Evolutionary conservation across 2,888 invertebrate species (phyloP).

Genomic region (Ceratothoa steindachneri): DNA sequence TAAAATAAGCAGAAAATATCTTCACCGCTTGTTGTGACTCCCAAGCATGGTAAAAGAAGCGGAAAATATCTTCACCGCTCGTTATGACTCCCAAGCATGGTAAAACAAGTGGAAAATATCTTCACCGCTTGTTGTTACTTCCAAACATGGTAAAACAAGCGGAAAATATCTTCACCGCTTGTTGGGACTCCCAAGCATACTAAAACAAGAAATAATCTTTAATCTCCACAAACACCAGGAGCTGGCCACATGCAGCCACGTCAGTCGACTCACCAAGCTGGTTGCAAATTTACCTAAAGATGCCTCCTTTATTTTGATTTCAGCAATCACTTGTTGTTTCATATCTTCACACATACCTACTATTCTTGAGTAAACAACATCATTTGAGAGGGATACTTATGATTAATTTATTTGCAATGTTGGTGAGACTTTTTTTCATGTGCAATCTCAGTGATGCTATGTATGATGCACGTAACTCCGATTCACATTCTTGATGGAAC

Average conservation of each 20-base stretch:
- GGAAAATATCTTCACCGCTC: too few species aligned
- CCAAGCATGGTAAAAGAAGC: too few species aligned
- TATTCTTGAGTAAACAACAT: not conserved
- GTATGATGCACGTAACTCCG: not conserved
- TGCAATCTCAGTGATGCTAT: not conserved
- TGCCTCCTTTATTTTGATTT: not conserved
- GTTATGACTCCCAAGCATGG: too few species aligned
- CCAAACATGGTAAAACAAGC: too few species aligned
- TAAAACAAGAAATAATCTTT: too few species aligned
- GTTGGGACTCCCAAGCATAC: too few species aligned
- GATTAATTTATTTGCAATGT: not conserved
- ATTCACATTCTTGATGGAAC: not conserved
- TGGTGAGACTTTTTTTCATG: not conserved
- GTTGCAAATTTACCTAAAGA: too few species aligned
- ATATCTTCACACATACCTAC: not conserved
- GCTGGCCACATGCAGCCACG: not conserved
- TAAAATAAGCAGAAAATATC: too few species aligned
- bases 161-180: too few species aligned
- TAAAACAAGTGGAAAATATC: too few species aligned
- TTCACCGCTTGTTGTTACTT: too few species aligned
- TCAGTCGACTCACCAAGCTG: constrained; percentile 3
- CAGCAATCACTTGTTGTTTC: not conserved
- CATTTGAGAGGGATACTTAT: not conserved
- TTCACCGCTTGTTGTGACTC: too few species aligned
- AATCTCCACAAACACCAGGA: not conserved